Evolutionary conservation across 2,113 vertebrate genomes (phyloP), one percentile per base, ranked within the genome.

Genomic region (Brevimyrus niger): DNA sequence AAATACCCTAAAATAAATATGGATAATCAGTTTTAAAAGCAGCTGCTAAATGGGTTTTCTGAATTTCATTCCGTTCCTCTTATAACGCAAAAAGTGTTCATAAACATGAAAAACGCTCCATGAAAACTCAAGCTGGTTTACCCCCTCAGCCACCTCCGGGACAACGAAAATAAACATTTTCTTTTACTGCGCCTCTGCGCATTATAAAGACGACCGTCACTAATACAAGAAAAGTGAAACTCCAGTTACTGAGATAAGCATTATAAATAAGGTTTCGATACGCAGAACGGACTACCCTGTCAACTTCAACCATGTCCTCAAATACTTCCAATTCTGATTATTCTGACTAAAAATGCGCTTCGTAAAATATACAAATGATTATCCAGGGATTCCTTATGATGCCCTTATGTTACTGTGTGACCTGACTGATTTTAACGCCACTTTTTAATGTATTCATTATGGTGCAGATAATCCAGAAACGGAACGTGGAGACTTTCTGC

Each of bases 401-500:
- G 61, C n/a, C 61, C 21, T n/a, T 27, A 3, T 11, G n/a, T 27
- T 65, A 27, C 27, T 11, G 61, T 61, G 23, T 65, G n/a, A 65
- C n/a, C 61, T 27, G 61, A 65, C 61, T 65, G 61, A 27, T 65
- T 58, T 65, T 65, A 65, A 27, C n/a, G n/a, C 61, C n/a, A 27
- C n/a, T 65, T 65, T 65, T 27, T 11, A 53, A 10, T 11, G n/a
- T 27, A 27, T 65, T 27, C 2, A 65, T 65, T 65, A n/a, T 27
- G n/a, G 31, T 38, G 69, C 3, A 73, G 31, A 73, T 73, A 17
- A 4, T 31, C 13, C 27, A 73, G 31, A 73, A 84, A 85, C 17
- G 27, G 6, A 46, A 84, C 11, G 23, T 11, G 13, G 5, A 11
- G 11, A 4, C 65, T 15, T 35, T 17, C 47, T 51, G 92, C 97